These are phyloP conservation scores for Drosophila azteca DNA, from an alignment of 1,140 invertebrate species.

Conservation along the genomic window DNA sequence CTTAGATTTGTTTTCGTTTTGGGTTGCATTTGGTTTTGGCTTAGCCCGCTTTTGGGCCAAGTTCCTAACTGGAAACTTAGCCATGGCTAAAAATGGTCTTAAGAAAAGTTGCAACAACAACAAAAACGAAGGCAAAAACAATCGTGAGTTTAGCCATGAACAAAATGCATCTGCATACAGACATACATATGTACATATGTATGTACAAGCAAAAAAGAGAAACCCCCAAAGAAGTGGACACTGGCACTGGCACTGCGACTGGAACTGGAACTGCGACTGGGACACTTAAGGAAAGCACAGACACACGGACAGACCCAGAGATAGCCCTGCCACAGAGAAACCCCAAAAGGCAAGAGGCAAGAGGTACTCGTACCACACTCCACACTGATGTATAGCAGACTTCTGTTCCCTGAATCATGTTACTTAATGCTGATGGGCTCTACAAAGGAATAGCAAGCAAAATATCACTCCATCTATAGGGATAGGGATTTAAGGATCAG, in stretches of 20 bases:
- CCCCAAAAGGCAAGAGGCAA: not conserved
- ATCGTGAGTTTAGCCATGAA: slow-evolving; percentile 48
- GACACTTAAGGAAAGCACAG: slow-evolving; percentile 9
- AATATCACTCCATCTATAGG: too few species aligned
- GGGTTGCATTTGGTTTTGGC: slow-evolving; percentile 53
- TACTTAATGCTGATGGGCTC: too few species aligned
- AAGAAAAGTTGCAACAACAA: slow-evolving; percentile 60
- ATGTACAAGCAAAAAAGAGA: slow-evolving; percentile 7
- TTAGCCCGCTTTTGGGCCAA: slow-evolving; percentile 42
- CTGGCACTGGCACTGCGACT: slow-evolving; percentile 5
- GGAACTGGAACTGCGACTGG: not conserved
- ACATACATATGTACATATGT: too few species aligned
- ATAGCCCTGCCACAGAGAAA: slow-evolving; percentile 24
- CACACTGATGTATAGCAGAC: too few species aligned
- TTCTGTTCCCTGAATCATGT: too few species aligned
- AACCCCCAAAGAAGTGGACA: slow-evolving; percentile 33
- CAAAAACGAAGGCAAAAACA: slow-evolving; percentile 42
- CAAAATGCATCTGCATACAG: slow-evolving; percentile 5
- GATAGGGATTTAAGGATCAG: too few species aligned
- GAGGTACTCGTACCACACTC: too few species aligned
- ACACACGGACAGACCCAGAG: not conserved
- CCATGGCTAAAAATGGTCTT: slow-evolving; percentile 75
- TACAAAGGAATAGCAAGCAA: too few species aligned
- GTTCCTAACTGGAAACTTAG: slow-evolving; percentile 73
- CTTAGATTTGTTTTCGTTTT: slow-evolving; percentile 38